phyloP scores from a whole-genome alignment of 2,888 invertebrate species.

The Parthenolecanium corni region DNA sequence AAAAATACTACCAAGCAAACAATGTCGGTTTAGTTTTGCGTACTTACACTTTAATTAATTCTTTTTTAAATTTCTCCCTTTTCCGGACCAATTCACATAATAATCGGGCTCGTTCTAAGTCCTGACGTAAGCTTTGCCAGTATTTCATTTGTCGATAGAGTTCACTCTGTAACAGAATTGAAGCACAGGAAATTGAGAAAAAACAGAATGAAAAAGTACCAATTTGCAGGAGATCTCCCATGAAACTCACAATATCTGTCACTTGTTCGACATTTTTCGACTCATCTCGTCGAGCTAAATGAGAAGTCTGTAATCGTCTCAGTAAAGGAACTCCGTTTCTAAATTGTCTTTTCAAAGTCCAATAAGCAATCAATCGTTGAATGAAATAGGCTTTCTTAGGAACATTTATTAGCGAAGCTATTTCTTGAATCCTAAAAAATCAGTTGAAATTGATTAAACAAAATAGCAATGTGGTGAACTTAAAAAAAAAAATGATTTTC shows the following conservation, averaged over 20 bases:
- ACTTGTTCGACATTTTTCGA: constrained; percentile 35
- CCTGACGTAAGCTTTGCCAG: constrained; percentile 86
- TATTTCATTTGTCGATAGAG: constrained; percentile 78
- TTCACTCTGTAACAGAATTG: constrained; percentile 50
- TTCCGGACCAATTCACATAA: constrained; percentile 91
- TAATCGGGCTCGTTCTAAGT: constrained; percentile 81
- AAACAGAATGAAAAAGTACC: constrained; percentile 3
- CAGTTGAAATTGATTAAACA: too few species aligned
- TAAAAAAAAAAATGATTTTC: background rate
- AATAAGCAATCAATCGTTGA: constrained; percentile 82
- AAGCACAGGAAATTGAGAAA: too few species aligned
- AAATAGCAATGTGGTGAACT: too few species aligned
- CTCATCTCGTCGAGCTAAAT: constrained; percentile 36
- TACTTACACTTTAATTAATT: constrained; percentile 57
- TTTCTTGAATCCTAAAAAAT: constrained; percentile 61
- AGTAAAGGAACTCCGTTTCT: constrained; percentile 91
- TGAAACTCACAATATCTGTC: constrained; percentile 35
- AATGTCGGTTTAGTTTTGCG: background rate
- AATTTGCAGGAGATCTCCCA: constrained; percentile 7
- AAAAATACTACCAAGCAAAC: background rate
- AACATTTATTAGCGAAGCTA: constrained; percentile 61
- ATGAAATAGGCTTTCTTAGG: constrained; percentile 75
- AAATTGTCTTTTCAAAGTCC: constrained; percentile 91
- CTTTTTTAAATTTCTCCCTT: constrained; percentile 86
- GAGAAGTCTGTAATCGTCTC: constrained; percentile 59